Percentiles rank a stretch among this genome's conserved stretches.
Evolutionary conservation across 2,888 invertebrate species (phyloP).

Genomic region (Ischnus inquisitorius): DNA sequence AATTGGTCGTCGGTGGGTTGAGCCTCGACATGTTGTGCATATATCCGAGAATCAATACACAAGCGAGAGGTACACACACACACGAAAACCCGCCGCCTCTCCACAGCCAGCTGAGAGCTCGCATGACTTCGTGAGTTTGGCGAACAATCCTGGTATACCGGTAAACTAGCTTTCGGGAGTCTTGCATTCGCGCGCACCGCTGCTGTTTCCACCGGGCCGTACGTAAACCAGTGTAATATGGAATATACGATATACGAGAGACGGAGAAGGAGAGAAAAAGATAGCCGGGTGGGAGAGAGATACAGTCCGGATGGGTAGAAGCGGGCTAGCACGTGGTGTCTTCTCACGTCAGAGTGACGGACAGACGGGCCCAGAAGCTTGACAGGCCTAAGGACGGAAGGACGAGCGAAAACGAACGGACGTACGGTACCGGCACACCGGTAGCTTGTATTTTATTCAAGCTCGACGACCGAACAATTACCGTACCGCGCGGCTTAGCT

Average conservation of each 20-base stretch:
- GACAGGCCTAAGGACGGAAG: slow-evolving; percentile 80
- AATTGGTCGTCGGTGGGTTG: slow-evolving; percentile 76
- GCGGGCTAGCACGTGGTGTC: slow-evolving; percentile 79
- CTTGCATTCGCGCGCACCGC: slow-evolving; percentile 73
- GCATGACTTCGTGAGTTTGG: slow-evolving; percentile 83
- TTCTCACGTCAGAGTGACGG: slow-evolving; percentile 85
- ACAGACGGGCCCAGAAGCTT: slow-evolving; percentile 80
- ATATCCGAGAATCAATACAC: not conserved
- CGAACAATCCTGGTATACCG: slow-evolving; percentile 78
- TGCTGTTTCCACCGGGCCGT: slow-evolving; percentile 46
- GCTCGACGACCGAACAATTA: slow-evolving; percentile 85
- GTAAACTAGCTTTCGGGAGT: slow-evolving; percentile 83
- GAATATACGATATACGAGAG: slow-evolving; percentile 18
- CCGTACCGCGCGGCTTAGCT: slow-evolving; percentile 70
- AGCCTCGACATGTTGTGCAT: slow-evolving; percentile 56
- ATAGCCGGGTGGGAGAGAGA: slow-evolving; percentile 43
- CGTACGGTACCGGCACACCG: slow-evolving; percentile 69
- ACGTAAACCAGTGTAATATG: slow-evolving; percentile 10
- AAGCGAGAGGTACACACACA: not conserved
- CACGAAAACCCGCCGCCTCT: not conserved
- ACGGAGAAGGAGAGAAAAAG: not conserved
- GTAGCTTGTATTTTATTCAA: slow-evolving; percentile 85
- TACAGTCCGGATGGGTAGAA: slow-evolving; percentile 33
- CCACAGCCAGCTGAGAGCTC: slow-evolving; percentile 71
- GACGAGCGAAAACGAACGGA: slow-evolving; percentile 77